Evolutionary conservation across 2,113 vertebrate genomes (phyloP).

Genomic region (Myiopsitta monachus): DNA sequence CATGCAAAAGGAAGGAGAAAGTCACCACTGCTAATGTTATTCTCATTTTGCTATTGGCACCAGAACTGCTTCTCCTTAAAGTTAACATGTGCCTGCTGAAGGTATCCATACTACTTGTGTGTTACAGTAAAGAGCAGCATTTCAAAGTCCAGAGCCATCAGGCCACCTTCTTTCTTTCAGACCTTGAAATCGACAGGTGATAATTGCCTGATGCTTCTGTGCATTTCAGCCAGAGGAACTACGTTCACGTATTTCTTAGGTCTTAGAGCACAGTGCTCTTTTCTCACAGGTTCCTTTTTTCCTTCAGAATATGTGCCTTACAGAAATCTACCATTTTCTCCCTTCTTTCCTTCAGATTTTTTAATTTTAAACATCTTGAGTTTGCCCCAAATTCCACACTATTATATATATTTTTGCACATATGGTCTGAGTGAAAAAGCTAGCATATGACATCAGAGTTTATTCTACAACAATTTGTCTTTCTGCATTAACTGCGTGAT

Average conservation of each 20-base stretch:
- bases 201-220: not conserved
- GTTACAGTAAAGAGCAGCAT: not conserved
- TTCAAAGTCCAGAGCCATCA: not conserved
- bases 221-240: not conserved
- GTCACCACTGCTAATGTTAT: not conserved
- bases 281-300: not conserved
- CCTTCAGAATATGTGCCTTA: accelerated
- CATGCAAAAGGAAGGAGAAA: not conserved
- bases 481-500: not conserved
- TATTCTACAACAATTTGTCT: not conserved
- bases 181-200: not conserved
- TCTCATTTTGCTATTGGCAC: not conserved
- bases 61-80: not conserved
- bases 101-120: not conserved
- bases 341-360: not conserved
- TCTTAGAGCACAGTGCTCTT: not conserved
- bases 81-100: not conserved
- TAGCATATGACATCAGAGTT: not conserved
- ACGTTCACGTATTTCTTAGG: not conserved
- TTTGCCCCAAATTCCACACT: not conserved
- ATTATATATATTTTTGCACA: not conserved
- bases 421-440: not conserved
- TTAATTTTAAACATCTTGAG: not conserved
- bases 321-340: not conserved
- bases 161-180: not conserved